A percentile compares a stretch with the other conserved stretches of the same genome.
Evolutionary conservation across 2,113 vertebrate species (phyloP).

Genomic region (Epinephelus moara): DNA sequence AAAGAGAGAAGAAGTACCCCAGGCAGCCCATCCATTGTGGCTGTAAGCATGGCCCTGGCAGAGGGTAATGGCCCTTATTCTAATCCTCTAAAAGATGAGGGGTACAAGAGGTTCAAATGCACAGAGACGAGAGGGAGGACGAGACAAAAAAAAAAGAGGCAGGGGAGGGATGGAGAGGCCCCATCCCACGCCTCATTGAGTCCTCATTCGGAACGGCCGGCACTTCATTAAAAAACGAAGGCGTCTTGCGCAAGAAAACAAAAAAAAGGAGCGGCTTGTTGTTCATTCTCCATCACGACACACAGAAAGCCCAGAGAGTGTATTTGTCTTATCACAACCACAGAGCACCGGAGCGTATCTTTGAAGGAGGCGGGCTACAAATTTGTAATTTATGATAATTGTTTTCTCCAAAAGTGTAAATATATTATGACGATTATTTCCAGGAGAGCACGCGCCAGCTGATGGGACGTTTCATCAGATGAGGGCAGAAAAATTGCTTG

Average conservation of each 20-base stretch:
- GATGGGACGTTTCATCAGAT: slow-evolving; percentile 47
- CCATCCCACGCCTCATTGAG: slow-evolving; percentile 78
- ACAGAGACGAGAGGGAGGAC: slow-evolving; percentile 41
- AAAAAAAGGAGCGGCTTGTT: slow-evolving; percentile 36
- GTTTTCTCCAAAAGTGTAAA: slow-evolving; percentile 65
- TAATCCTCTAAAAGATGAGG: slow-evolving; percentile 70
- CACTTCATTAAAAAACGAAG: slow-evolving; percentile 74
- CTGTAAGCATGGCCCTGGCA: slow-evolving; percentile 39
- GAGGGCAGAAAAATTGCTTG: slow-evolving; percentile 17
- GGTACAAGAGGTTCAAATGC: slow-evolving; percentile 52
- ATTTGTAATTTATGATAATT: slow-evolving; percentile 79
- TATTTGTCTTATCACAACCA: slow-evolving; percentile 69
- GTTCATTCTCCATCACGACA: slow-evolving; percentile 63
- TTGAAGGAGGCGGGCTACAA: background rate
- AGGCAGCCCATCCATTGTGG: slow-evolving; percentile 45
- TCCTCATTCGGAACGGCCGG: slow-evolving; percentile 57
- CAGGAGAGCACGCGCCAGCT: slow-evolving; percentile 9
- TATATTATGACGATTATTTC: slow-evolving; percentile 64
- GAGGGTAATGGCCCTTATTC: slow-evolving; percentile 71
- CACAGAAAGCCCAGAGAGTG: slow-evolving; percentile 14
- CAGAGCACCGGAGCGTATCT: slow-evolving; percentile 42
- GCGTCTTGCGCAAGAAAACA: slow-evolving; percentile 23
- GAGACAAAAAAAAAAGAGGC: slow-evolving; percentile 39
- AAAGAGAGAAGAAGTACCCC: slow-evolving; percentile 37
- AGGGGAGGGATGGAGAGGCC: slow-evolving; percentile 56